Evolutionary conservation across 92 coral and sea anemone species (phyloP).

Genomic region (Actinostola sp.): DNA sequence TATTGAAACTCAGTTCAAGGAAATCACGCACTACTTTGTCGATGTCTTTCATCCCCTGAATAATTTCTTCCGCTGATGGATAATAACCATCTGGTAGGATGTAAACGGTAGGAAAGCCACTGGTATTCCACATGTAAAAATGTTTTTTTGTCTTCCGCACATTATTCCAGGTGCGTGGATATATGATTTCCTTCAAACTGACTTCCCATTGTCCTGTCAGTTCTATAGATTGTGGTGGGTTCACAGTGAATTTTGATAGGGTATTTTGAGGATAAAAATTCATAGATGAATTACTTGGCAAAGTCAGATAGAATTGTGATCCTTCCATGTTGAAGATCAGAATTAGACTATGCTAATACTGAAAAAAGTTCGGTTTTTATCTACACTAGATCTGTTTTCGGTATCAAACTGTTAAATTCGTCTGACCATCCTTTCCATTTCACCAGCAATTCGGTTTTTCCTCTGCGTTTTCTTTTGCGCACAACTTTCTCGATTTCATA

Average conservation of each 20-base stretch:
- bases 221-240: conserved; percentile 34
- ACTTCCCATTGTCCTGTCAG: conserved; percentile 56
- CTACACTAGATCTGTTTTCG: conserved; percentile 22
- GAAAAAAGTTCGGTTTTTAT: neutral
- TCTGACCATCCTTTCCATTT: conserved; percentile 47
- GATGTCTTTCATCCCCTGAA: conserved; percentile 18
- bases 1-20: neutral
- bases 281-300: conserved; percentile 53
- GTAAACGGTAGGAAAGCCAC: conserved; percentile 12
- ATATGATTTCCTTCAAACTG: conserved; percentile 33
- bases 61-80: conserved; percentile 18
- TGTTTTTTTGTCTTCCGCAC: conserved; percentile 37
- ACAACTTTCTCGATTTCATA: conserved; percentile 34
- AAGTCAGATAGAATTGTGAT: conserved; percentile 42
- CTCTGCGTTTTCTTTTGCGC: conserved; percentile 13
- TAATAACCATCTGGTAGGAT: conserved; percentile 29
- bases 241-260: conserved; percentile 34
- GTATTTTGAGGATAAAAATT: conserved; percentile 44
- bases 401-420: conserved; percentile 41
- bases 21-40: conserved; percentile 9
- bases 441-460: conserved; percentile 28
- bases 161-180: conserved; percentile 52
- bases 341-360: neutral
- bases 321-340: neutral
- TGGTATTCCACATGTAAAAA: conserved; percentile 7